Evolutionary conservation across 2,113 vertebrate species (phyloP).

Genomic region (Sander lucioperca): DNA sequence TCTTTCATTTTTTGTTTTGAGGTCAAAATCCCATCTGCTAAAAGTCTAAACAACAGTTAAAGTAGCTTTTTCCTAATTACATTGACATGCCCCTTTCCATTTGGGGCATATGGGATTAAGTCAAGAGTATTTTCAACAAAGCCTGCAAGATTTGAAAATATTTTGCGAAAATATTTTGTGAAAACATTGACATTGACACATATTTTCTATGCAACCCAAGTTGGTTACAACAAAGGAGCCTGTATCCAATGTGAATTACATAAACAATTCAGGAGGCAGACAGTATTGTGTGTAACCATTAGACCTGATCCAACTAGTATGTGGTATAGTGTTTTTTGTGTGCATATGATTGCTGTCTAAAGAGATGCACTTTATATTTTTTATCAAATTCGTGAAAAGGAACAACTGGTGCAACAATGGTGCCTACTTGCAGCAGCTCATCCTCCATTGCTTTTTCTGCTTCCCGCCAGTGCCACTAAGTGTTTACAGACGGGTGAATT

Average conservation of each 20-base stretch:
- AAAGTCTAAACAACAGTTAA: background rate
- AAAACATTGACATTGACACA: background rate
- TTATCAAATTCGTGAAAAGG: conserved; percentile 21
- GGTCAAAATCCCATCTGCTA: background rate
- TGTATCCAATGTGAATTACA: background rate
- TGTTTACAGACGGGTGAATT: conserved; percentile 21
- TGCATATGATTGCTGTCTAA: background rate
- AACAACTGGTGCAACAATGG: conserved; percentile 15
- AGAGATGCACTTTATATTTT: conserved; percentile 13
- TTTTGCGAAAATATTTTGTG: background rate
- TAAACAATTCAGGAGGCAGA: background rate
- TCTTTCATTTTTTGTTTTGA: background rate
- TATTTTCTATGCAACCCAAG: background rate
- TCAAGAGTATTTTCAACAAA: background rate
- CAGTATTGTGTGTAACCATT: background rate
- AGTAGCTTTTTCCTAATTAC: background rate
- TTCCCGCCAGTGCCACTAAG: conserved; percentile 1
- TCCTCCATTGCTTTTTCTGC: background rate
- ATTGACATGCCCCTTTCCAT: background rate
- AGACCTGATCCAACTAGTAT: conserved; percentile 1
- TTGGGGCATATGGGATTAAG: background rate
- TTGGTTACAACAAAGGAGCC: background rate
- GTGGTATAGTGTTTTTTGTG: background rate
- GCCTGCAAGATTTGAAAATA: background rate
- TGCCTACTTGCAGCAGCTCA: conserved; percentile 7